Evolutionary conservation across 2,113 vertebrate species (phyloP).

Genomic region (Machaerirhynchus nigripectus): DNA sequence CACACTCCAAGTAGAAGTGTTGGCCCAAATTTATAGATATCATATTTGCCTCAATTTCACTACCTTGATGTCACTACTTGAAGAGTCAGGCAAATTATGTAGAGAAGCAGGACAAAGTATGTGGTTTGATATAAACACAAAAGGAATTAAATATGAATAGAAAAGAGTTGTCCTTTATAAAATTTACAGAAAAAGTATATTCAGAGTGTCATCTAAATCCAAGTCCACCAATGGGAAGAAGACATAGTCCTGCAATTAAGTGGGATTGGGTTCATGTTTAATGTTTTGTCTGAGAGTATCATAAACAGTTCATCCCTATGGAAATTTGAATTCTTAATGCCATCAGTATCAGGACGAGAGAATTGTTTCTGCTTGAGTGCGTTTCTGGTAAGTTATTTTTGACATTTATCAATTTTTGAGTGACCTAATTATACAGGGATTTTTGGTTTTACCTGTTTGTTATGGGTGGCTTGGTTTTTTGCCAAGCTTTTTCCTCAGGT

Average conservation of each 20-base stretch:
- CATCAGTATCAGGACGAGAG: neutral
- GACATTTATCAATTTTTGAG: neutral
- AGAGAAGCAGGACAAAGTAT: neutral
- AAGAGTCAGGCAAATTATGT: neutral
- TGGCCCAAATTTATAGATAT: neutral
- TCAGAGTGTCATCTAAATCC: neutral
- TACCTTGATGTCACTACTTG: neutral
- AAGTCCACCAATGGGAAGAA: neutral
- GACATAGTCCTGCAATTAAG: neutral
- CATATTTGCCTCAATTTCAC: neutral
- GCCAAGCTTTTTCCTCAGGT: neutral
- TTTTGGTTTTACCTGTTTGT: neutral
- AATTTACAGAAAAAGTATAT: neutral
- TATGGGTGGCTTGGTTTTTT: neutral
- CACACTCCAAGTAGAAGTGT: neutral
- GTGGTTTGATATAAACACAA: neutral
- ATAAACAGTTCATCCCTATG: neutral
- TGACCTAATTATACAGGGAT: rapidly evolving
- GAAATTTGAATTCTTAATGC: neutral
- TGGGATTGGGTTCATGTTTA: neutral
- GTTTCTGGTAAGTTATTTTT: neutral
- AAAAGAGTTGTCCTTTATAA: neutral
- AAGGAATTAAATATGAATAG: neutral
- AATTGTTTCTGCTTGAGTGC: neutral
- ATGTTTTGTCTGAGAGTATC: neutral